Conservation (phyloP, 2,797 vertebrate species). For the Lepus townsendii region DNA sequence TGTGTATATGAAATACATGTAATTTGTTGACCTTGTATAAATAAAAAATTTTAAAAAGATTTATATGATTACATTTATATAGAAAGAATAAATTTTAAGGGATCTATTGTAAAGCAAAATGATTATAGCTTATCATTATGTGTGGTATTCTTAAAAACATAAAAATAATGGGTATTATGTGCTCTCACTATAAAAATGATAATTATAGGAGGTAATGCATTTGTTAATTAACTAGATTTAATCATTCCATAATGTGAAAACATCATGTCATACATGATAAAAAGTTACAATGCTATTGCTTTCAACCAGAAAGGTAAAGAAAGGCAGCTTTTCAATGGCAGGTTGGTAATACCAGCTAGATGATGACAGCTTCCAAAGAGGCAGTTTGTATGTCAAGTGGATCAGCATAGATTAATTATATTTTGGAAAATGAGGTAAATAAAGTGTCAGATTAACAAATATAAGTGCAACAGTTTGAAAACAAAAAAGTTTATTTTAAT, state of each 20-base stretch:
- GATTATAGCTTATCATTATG: too few relatives aligned
- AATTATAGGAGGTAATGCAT: neutral
- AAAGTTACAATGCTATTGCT: neutral
- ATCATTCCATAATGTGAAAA: neutral
- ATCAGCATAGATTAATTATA: constrained; percentile 67
- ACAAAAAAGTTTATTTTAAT: constrained; percentile 75
- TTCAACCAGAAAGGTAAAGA: neutral
- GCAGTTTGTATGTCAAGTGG: constrained; percentile 19
- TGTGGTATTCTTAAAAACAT: neutral
- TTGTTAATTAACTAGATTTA: neutral
- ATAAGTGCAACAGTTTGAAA: constrained; percentile 64
- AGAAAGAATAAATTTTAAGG: neutral
- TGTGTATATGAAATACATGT: too few relatives aligned
- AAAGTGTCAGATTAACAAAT: constrained; percentile 64
- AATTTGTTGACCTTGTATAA: too few relatives aligned
- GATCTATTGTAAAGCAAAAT: neutral
- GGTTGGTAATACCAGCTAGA: neutral
- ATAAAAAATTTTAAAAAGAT: too few relatives aligned
- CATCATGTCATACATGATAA: neutral
- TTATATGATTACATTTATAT: neutral
- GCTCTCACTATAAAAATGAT: neutral
- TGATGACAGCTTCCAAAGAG: constrained; percentile 16
- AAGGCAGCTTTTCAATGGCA: neutral
- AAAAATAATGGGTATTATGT: too few relatives aligned
- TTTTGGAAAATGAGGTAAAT: constrained; percentile 78